Evolutionary conservation across 2,888 invertebrate genomes (phyloP), one percentile per base, ranked within the genome.

Genomic region (Dynastes hyllus): DNA sequence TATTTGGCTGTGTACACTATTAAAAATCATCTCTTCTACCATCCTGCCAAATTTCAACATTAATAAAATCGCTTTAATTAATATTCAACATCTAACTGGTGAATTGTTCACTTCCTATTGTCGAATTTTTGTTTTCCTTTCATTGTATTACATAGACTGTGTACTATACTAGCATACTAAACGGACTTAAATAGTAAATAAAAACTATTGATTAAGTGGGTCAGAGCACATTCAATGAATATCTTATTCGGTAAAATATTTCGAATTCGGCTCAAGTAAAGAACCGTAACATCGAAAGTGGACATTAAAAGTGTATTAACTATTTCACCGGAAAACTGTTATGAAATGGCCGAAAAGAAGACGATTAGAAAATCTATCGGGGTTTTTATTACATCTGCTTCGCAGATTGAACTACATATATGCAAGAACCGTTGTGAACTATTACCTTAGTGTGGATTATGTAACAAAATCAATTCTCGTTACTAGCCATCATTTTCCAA

Each of bases 201-300:
- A 58, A 32, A 73, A 58, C 73, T 58, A 58, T 58, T 73, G 29
- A 73, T 61, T 58, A 73, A 53, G 58, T 73, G 40, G 58, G 58
- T 58, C 51, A 16, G 22, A 37, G 3, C n/a, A 73, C 73, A 40
- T 58, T 58, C 45, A 40, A 22, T 61, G 73, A 73, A 73, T 73
- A 58, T 61, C 37, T 73, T 50, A 58, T 58, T 32, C n/a, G 55
- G 40, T 40, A 45, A 40, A 58, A 37, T 37, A 11, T 40, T 58
- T 73, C 22, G 58, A 73, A 73, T 73, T 73, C 73, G 11, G 16
- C 32, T 58, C 40, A 40, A 58, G 73, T 73, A 71, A 37, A 16
- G 58, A 73, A 58, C 58, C 73, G 58, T 73, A 73, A 73, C 73
- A 73, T 40, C 73, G 73, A 73, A 73, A 73, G 73, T 73, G 73